Evolutionary conservation across 2,113 vertebrate species (phyloP), one percentile per base, ranked within the genome.

Genomic region (Dasyprocta punctata): DNA sequence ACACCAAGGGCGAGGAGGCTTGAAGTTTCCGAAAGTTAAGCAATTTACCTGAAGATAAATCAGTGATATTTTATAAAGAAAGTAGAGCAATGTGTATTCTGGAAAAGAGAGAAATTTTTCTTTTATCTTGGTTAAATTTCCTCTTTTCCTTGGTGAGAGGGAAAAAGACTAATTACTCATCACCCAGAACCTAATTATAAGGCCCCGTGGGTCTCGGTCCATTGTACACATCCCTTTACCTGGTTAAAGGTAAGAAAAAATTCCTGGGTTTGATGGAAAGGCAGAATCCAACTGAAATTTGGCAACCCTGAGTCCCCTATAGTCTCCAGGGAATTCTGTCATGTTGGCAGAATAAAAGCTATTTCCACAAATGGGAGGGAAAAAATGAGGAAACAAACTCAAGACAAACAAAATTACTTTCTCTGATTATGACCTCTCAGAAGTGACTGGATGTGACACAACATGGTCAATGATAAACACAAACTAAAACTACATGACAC

Each of bases 381-480:
- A 63, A 38, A 71, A 28, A 88, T 81, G 71, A 96, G 60, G 80
- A 92, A 89, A 91, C 30, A 91, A 82, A 97, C 30, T 69, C 33
- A 86, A 83, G 71, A 54, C 92, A 97, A 69, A 54, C 92, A 97
- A 69, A 92, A 90, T 44, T 33, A 80, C 65, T 92, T 85, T 84
- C 52, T 41, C 38, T 1, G 9, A 85, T n/a, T 1, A 13, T n/a
- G 89, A 86, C 52, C 24, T 71, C 58, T 83, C 80, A 47, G 65
- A 95, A 87, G 47, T 36, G 41, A 49, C 26, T 61, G 65, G 65
- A 83, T 41, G 65, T 13, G 60, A 54, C 11, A n/a, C n/a, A n/a
- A n/a, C n/a, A 47, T 7, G 26, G 54, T 54, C 87, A 94, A 38
- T n/a, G 61, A 90, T 36, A 83, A 77, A 80, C 10, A 58, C 36